phyloP scores from a whole-genome alignment of 2,113 vertebrate species.

The Hippocampus guttulatus region DNA sequence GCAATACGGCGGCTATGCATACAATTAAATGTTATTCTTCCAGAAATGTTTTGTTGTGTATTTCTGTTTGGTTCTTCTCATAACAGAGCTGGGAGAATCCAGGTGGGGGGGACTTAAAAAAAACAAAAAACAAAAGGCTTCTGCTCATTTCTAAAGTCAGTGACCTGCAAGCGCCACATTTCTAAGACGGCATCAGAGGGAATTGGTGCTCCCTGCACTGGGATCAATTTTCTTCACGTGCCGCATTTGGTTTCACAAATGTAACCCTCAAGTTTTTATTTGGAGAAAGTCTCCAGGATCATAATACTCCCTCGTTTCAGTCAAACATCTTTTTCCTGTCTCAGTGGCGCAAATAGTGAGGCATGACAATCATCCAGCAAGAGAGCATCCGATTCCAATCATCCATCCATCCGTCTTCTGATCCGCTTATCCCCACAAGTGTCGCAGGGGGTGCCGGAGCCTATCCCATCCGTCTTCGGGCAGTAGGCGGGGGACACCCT shows the following conservation, averaged over 20 bases:
- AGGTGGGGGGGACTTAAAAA: background rate
- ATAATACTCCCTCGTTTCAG: background rate
- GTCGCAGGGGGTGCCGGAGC: too few relatives aligned
- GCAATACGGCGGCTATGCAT: conserved; percentile 33
- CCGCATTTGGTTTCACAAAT: background rate
- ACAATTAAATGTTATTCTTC: conserved; percentile 37
- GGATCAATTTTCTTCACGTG: background rate
- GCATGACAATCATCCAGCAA: background rate
- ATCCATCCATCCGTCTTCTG: too few relatives aligned
- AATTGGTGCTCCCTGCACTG: background rate
- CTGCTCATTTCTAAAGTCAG: background rate
- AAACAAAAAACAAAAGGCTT: background rate
- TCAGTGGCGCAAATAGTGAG: background rate
- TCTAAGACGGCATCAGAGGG: background rate
- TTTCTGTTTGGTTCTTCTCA: background rate
- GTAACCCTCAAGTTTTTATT: background rate
- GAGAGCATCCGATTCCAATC: background rate
- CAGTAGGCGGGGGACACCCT: too few relatives aligned
- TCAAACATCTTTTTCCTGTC: background rate
- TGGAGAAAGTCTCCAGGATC: background rate
- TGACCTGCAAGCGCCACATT: background rate
- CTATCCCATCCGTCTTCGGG: too few relatives aligned
- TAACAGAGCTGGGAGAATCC: background rate
- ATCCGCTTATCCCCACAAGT: too few relatives aligned
- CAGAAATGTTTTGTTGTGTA: conserved; percentile 17